phyloP scores from a whole-genome alignment of 2,888 invertebrate species.

The Synergus japonicus region DNA sequence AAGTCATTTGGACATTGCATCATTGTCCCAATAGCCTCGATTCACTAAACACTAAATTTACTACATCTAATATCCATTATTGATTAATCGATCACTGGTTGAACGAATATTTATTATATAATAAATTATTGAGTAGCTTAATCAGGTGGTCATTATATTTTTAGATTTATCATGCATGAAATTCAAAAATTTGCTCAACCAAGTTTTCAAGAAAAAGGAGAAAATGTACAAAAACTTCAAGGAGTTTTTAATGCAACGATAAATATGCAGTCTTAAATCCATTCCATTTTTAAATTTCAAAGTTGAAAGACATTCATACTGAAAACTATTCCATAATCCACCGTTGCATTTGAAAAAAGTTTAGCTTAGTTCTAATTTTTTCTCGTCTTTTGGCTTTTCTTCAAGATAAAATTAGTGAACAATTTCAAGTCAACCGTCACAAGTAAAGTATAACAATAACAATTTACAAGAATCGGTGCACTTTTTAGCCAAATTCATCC shows the following conservation, averaged over 20 bases:
- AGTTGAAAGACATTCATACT: background rate
- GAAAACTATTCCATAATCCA: background rate
- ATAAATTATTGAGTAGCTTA: constrained; percentile 1
- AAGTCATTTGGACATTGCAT: constrained; percentile 64
- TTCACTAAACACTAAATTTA: constrained; percentile 59
- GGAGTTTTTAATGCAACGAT: background rate
- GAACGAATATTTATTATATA: constrained; percentile 42
- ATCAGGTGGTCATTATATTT: background rate
- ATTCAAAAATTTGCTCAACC: background rate
- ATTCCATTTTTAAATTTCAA: background rate
- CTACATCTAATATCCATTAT: constrained; percentile 52
- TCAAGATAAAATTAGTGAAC: constrained; percentile 30
- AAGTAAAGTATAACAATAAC: constrained; percentile 38
- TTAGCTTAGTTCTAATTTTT: constrained; percentile 25
- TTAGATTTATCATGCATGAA: background rate
- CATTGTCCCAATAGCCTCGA: constrained; percentile 67
- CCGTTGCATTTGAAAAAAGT: constrained; percentile 9
- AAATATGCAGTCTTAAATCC: background rate
- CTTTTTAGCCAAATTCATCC: constrained; percentile 29
- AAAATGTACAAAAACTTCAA: background rate
- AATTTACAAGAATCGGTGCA: constrained; percentile 36
- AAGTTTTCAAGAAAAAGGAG: background rate
- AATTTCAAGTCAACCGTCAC: constrained; percentile 40
- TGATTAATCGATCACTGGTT: constrained; percentile 49
- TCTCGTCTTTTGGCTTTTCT: constrained; percentile 15